Evolutionary conservation across 30 jellyfish, hydroid and myxozoan genomes (phyloP), one percentile per base, ranked within the genome.

Genomic region (Chironex yamaguchii): DNA sequence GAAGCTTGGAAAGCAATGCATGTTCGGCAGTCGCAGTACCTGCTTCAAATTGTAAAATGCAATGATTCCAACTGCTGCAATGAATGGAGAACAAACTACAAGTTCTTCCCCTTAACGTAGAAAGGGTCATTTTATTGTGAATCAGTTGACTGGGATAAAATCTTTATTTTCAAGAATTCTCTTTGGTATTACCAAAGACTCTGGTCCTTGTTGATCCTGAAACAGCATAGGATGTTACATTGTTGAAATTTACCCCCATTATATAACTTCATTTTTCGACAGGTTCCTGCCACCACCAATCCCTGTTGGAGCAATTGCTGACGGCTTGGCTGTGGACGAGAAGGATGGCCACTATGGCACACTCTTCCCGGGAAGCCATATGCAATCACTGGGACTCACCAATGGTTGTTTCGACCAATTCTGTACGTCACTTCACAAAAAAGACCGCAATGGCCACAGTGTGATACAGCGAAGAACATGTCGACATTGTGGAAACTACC

Each of bases 181-280:
- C 17, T 42, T 42, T 42, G 58, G 9, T 6, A 42, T n/a, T n/a
- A 17, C 58, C 17, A 42, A 42, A 42, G 58, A 42, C 58, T 6
- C 58, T 42, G 58, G 58, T 42, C 58, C 58, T 42, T 42, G 58
- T 42, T 42, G 58, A 42, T 42, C 58, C 58, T 42, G 58, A 42
- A 42, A 42, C 58, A 42, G n/a, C 58, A 42, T 6, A 42, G 17
- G 58, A 42, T 42, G 58, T 42, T 42, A 42, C 9, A 42, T 42
- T 42, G 13, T 42, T 42, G 13, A 42, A 42, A 42, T 42, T 42
- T 42, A 42, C 58, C 58, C 58, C 58, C 58, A 42, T 42, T 17
- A 9, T 42, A 42, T 42, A 42, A 42, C 58, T 42, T 42, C 17
- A 42, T 42, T 42, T 42, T 42, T 17, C 58, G 58, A 42, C 17